phyloP scores from a whole-genome alignment of 92 coral and sea anemone species.

The Desmophyllum pertusum region DNA sequence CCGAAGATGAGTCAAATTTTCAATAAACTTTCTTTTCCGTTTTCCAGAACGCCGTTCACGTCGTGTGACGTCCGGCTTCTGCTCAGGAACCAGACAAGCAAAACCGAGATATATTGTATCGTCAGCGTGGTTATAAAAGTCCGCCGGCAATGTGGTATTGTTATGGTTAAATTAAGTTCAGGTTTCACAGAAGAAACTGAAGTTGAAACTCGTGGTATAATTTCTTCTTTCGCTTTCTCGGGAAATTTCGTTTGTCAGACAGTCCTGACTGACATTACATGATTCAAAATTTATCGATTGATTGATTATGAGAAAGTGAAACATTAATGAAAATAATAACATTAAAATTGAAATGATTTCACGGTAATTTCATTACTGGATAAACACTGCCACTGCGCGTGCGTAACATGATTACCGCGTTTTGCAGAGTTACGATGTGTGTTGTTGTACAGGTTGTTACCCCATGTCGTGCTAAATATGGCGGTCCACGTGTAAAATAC shows the following conservation, averaged over 20 bases:
- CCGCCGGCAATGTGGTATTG: too few species aligned
- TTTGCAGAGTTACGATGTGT: background rate
- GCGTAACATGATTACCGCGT: background rate
- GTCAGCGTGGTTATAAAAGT: too few species aligned
- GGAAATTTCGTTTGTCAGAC: background rate
- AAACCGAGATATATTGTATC: background rate
- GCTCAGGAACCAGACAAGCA: background rate
- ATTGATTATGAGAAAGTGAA: too few species aligned
- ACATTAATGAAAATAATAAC: too few species aligned
- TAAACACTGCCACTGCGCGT: background rate
- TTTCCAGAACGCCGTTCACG: too few species aligned
- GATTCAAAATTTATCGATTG: too few species aligned
- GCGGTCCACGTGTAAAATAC: background rate
- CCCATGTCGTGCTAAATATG: background rate
- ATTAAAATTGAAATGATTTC: background rate
- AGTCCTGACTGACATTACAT: too few species aligned
- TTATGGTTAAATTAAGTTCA: background rate
- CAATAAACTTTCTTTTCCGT: too few species aligned
- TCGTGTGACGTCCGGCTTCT: too few species aligned
- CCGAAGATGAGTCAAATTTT: too few species aligned
- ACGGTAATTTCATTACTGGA: background rate
- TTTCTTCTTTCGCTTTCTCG: too few species aligned
- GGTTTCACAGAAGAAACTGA: background rate
- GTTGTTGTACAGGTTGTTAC: background rate
- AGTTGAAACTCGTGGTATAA: too few species aligned